Conservation (phyloP, 2,888 invertebrate species). For the Diarsia dahlii region DNA sequence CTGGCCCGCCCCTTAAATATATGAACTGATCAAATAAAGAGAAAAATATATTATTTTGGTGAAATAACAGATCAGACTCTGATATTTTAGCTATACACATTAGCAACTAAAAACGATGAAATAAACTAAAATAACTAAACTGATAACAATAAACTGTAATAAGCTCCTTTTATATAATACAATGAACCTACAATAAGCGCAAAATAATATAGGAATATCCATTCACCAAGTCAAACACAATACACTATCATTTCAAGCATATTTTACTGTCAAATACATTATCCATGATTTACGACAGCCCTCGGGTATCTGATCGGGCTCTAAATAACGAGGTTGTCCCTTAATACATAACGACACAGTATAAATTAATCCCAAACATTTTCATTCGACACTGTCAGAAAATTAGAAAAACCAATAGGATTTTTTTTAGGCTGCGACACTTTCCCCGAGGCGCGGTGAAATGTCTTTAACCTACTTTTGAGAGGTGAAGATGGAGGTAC, state of each 20-base stretch:
- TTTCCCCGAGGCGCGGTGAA: conserved; percentile 31
- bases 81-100: neutral
- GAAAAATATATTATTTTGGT: neutral
- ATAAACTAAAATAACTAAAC: neutral
- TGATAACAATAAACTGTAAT: neutral
- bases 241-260: conserved; percentile 62
- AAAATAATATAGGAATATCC: conserved; percentile 4
- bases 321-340: conserved; percentile 61
- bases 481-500: conserved; percentile 36
- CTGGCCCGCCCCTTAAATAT: too few species aligned
- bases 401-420: neutral
- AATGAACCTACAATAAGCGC: neutral
- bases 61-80: neutral
- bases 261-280: conserved; percentile 70
- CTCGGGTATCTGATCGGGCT: conserved; percentile 65
- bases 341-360: conserved; percentile 53
- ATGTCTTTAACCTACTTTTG: conserved; percentile 57
- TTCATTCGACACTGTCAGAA: conserved; percentile 7
- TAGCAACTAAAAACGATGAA: neutral
- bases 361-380: conserved; percentile 30
- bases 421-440: conserved; percentile 45
- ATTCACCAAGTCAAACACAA: conserved; percentile 51
- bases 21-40: neutral
- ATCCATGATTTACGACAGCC: conserved; percentile 65
- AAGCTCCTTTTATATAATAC: neutral